phyloP scores from a whole-genome alignment of 2,113 vertebrate genomes.

The Bombycilla garrulus region DNA sequence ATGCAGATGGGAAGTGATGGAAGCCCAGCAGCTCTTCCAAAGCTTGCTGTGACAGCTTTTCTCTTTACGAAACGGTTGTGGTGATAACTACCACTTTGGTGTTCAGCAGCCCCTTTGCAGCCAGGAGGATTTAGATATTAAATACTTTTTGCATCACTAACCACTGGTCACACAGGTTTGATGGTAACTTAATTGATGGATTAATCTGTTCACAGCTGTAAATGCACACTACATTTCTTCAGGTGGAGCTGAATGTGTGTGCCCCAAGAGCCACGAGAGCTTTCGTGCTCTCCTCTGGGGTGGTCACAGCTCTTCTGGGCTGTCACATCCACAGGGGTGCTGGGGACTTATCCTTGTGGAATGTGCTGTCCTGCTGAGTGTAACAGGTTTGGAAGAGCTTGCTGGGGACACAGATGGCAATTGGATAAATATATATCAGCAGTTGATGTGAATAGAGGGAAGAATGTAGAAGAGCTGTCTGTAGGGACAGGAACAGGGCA shows the following conservation, averaged over 20 bases:
- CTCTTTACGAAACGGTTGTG: background rate
- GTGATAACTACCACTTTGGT: background rate
- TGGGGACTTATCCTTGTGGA: background rate
- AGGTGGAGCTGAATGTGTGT: background rate
- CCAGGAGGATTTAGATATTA: background rate
- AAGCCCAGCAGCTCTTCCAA: background rate
- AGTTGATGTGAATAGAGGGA: background rate
- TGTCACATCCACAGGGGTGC: background rate
- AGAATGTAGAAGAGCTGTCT: no score
- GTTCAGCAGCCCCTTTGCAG: background rate
- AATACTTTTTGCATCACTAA: background rate
- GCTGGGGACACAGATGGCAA: background rate
- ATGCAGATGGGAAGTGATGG: background rate
- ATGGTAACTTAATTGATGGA: background rate
- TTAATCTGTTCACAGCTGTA: background rate
- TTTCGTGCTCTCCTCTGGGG: background rate
- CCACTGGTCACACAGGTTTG: background rate
- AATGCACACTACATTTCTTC: background rate
- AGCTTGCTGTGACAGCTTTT: background rate
- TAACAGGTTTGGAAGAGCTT: background rate
- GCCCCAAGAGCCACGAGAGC: background rate
- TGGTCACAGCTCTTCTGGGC: background rate
- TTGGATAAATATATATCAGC: background rate
- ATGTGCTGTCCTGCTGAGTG: background rate
- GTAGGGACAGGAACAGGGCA: background rate